Base-by-base conservation (phyloP, 2,888 invertebrate species). In the Drosophila nigritarsus region DNA sequence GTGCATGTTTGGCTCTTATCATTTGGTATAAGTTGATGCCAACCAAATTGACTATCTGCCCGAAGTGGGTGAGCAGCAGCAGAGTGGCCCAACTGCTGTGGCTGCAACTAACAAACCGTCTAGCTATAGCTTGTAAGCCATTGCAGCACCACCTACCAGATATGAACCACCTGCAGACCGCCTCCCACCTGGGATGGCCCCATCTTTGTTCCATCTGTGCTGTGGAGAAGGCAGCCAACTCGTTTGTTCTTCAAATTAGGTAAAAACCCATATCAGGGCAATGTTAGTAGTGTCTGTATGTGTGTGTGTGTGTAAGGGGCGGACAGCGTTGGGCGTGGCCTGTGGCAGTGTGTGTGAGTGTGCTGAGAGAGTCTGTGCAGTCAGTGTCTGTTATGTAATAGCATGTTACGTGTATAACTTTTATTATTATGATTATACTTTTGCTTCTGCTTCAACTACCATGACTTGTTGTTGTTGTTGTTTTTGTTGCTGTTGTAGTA, bases 351-450 rank as follows among this genome's bases (percentile, higher is more conserved):
- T 49, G 55, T 63, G 49, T 78, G 56, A 55, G 49, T 60, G 50
- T 64, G 66, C 69, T 51, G 55, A 63, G 56, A 61, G 51, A 60
- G 45, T 70, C 63, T 70, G 62, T 80, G 65, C 49, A 63, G 75
- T 50, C 48, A 58, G 77, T 71, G 66, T 66, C 71, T 86, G 84
- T 90, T 90, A 88, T 85, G 84, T 90, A 90, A 85, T 90, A 88
- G 87, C 90, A 88, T 85, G 84, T 85, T 85, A 83, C 89, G 89
- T 90, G 84, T 86, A 85, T 90, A 90, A 85, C 84, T 85, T 85
- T 85, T 85, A 90, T 85, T 90, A 85, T 85, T 85, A 85, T 88
- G 84, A 85, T 85, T 85, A 85, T 85, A 76, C 83, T 85, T 82
- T 65, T 86, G 82, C 73, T 64, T 66, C 74, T 66, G 73, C 84